Evolutionary conservation across 2,797 vertebrate species (phyloP).

Genomic region (Periparus ater): DNA sequence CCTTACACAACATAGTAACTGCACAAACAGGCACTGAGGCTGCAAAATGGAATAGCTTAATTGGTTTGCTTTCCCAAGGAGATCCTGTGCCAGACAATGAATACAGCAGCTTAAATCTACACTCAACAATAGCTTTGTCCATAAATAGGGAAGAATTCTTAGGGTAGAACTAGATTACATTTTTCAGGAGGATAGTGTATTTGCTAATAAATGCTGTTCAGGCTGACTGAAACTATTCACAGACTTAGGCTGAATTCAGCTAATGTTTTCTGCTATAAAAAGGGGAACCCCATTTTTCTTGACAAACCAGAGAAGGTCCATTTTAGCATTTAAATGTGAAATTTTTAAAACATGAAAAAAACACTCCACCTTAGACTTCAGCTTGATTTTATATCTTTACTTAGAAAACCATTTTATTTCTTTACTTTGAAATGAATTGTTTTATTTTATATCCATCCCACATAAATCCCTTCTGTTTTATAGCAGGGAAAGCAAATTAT

Average conservation of each 20-base stretch:
- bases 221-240: not conserved
- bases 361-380: not conserved
- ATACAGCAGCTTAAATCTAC: not conserved
- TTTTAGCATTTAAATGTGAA: not conserved
- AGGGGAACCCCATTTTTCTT: not conserved
- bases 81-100: not conserved
- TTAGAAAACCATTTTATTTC: not conserved
- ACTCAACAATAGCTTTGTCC: not conserved
- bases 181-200: slow-evolving; percentile 20
- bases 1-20: not conserved
- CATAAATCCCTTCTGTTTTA: not conserved
- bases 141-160: slow-evolving; percentile 20
- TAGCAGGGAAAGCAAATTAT: not conserved
- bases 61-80: slow-evolving; percentile 38
- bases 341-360: not conserved
- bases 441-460: not conserved
- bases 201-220: slow-evolving; percentile 2
- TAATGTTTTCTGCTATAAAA: not conserved
- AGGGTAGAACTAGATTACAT: not conserved
- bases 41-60: slow-evolving; percentile 22
- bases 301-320: not conserved
- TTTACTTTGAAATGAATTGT: not conserved
- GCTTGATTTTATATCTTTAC: not conserved
- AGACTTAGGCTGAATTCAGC: not conserved
- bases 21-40: not conserved